phyloP scores from a whole-genome alignment of 2,797 vertebrate species.

The Champsocephalus esox region DNA sequence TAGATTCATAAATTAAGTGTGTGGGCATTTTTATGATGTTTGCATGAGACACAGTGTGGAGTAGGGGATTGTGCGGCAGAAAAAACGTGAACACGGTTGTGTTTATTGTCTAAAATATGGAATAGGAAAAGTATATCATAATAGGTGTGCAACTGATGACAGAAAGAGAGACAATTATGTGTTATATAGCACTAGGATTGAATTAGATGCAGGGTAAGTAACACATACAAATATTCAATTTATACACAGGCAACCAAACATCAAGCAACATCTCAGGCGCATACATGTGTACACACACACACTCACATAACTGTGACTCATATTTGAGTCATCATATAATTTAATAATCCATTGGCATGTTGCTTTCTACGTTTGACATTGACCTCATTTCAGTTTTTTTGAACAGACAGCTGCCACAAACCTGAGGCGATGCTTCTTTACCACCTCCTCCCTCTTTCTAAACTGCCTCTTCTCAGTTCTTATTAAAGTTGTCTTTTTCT shows the following conservation, averaged over 20 bases:
- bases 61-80: no score
- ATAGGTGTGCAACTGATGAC: background rate
- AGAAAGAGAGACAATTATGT: background rate
- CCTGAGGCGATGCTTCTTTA: constrained; percentile 11
- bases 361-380: constrained; percentile 41
- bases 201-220: constrained; percentile 4
- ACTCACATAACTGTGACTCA: constrained; percentile 10
- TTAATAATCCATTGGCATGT: constrained; percentile 52
- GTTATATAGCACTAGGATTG: background rate
- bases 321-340: constrained; percentile 56
- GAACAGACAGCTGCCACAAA: constrained; percentile 46
- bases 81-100: no score
- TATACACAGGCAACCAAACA: constrained; percentile 19
- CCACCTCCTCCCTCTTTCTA: constrained; percentile 15
- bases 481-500: constrained; percentile 13
- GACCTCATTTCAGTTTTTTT: constrained; percentile 44
- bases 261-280: constrained; percentile 29
- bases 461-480: constrained; percentile 19
- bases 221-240: background rate
- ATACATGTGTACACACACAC: constrained; percentile 14
- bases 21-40: no score
- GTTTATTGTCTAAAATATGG: no score
- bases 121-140: no score
- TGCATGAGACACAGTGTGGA: no score
- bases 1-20: no score